Evolutionary conservation across 2,113 vertebrate species (phyloP).

Genomic region (Xenopus laevis): DNA sequence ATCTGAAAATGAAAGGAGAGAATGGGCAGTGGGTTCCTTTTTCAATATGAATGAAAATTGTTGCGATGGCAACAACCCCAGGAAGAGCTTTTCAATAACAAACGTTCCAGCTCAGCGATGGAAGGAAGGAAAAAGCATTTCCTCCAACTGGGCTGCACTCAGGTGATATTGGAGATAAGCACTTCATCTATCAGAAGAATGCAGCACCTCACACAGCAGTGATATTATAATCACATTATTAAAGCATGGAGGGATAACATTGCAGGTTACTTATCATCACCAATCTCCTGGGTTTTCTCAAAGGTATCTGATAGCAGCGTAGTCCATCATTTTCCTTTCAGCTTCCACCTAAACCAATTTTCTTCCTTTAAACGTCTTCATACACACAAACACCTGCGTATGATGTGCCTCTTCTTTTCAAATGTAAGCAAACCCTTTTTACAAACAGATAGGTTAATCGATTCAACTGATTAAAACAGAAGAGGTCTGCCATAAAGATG

Average conservation of each 20-base stretch:
- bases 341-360: neutral
- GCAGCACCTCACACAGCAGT: neutral
- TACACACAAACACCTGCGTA: too few species aligned
- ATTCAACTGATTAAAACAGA: too few species aligned
- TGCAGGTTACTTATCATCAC: neutral
- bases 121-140: neutral
- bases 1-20: neutral
- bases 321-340: neutral
- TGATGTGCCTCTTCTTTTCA: too few species aligned
- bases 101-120: neutral
- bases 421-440: too few species aligned
- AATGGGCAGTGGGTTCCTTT: neutral
- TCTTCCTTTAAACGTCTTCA: neutral
- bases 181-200: neutral
- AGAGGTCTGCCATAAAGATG: too few species aligned
- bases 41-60: slow-evolving; percentile 3
- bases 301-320: neutral
- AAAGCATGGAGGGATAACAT: neutral
- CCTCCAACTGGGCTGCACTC: neutral
- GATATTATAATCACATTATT: neutral
- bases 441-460: too few species aligned
- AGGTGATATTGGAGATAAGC: neutral
- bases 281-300: neutral
- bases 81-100: slow-evolving; percentile 1
- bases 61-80: neutral